Percentiles rank a stretch among this genome's conserved stretches.
Conservation (phyloP, 2,113 vertebrate genomes). For the Thunnus maccoyii region DNA sequence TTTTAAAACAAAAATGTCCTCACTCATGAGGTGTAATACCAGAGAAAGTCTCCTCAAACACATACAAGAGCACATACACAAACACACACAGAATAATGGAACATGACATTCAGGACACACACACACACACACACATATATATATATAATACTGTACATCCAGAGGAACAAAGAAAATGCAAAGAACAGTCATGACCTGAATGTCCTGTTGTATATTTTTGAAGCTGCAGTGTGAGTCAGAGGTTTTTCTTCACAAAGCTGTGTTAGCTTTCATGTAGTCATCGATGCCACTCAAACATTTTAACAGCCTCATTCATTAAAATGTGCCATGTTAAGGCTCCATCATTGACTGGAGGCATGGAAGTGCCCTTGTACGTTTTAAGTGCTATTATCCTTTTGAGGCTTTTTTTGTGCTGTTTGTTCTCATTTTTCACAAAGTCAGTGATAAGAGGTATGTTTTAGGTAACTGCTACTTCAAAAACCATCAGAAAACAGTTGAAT, state of each 20-base stretch:
- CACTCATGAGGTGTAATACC: too few species aligned
- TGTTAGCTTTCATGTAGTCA: not conserved
- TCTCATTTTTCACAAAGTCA: not conserved
- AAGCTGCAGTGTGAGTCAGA: too few species aligned
- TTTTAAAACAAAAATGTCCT: too few species aligned
- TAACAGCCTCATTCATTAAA: slow-evolving; percentile 31
- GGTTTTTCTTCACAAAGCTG: not conserved
- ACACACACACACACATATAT: too few species aligned
- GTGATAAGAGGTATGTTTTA: not conserved
- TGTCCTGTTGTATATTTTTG: not conserved
- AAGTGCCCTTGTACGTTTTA: slow-evolving; percentile 4
- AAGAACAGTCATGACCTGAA: not conserved
- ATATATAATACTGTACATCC: too few species aligned
- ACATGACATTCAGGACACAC: too few species aligned
- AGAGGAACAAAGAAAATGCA: too few species aligned
- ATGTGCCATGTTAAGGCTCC: not conserved
- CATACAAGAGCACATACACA: not conserved
- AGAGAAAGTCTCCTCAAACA: not conserved
- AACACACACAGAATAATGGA: not conserved
- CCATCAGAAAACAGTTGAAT: not conserved
- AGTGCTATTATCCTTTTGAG: not conserved
- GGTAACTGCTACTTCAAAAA: not conserved
- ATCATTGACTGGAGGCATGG: not conserved
- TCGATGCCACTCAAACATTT: slow-evolving; percentile 26
- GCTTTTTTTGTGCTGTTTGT: not conserved